Conservation (phyloP, 2,888 invertebrate genomes). For the Ophonus ardosiacus region DNA sequence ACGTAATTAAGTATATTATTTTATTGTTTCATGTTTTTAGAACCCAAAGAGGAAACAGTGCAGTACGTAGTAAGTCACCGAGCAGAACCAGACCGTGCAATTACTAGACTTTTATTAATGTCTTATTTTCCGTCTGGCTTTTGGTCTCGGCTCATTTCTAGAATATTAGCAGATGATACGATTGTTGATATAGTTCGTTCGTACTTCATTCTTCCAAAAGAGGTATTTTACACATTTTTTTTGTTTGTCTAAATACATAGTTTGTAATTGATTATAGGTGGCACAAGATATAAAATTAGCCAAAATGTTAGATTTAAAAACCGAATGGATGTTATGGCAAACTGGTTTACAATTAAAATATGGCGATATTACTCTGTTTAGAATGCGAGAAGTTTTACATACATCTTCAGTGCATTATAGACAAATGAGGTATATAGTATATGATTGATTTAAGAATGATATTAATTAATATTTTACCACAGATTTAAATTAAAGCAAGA, state of each 20-base stretch:
- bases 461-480: conserved; percentile 8
- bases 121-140: conserved; percentile 99
- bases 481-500: conserved; percentile 88
- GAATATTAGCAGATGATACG: conserved; percentile 93
- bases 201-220: conserved; percentile 85
- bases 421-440: conserved; percentile 72
- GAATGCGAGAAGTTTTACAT: conserved; percentile 89
- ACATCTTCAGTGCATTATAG: conserved; percentile 77
- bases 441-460: conserved; percentile 54
- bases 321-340: conserved; percentile 97
- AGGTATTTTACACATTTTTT: conserved; percentile 75
- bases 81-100: conserved; percentile 78
- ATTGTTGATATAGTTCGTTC: conserved; percentile 87
- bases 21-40: conserved; percentile 64
- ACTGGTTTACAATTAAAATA: conserved; percentile 92
- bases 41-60: conserved; percentile 68
- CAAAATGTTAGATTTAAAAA: conserved; percentile 82
- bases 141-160: conserved; percentile 95
- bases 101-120: conserved; percentile 90
- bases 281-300: conserved; percentile 81
- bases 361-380: conserved; percentile 88
- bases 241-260: not conserved
- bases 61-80: conserved; percentile 74
- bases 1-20: not conserved
- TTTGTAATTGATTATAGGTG: conserved; percentile 72